A percentile compares a stretch with the other conserved stretches of the same genome.
Conservation (phyloP, 2,888 invertebrate species). For the Cosmorhoe ocellata region DNA sequence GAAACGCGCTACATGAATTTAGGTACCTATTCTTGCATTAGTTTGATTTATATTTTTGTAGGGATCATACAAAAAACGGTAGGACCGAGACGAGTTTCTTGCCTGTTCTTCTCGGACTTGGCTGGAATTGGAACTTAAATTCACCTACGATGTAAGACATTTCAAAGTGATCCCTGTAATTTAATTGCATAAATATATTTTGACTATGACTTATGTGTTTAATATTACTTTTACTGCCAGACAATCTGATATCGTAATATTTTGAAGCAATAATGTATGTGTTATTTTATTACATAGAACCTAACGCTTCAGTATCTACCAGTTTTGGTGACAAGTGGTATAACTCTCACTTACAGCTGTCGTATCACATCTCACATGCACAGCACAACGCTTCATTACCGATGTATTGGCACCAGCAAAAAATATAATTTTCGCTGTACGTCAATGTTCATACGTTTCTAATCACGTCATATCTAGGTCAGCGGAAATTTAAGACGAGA, state of each 20-base stretch:
- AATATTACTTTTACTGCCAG: background rate
- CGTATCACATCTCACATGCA: slow-evolving; percentile 69
- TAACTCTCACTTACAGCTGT: slow-evolving; percentile 80
- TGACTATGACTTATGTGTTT: background rate
- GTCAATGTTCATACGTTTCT: slow-evolving; percentile 69
- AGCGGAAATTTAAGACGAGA: slow-evolving; percentile 75
- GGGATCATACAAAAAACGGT: too few relatives aligned
- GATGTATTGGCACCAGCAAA: slow-evolving; percentile 74
- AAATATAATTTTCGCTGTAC: slow-evolving; percentile 74
- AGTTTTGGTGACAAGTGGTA: slow-evolving; percentile 77
- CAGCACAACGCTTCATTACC: slow-evolving; percentile 68
- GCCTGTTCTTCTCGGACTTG: too few relatives aligned
- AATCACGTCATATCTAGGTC: slow-evolving; percentile 78
- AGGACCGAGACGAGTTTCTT: too few relatives aligned
- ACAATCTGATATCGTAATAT: slow-evolving; percentile 8
- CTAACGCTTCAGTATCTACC: slow-evolving; percentile 57
- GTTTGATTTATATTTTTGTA: too few relatives aligned
- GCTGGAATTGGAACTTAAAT: too few relatives aligned
- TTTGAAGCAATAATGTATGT: slow-evolving; percentile 56
- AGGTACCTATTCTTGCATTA: too few relatives aligned
- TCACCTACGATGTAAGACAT: too few relatives aligned
- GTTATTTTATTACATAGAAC: slow-evolving; percentile 62
- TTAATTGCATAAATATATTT: too few relatives aligned
- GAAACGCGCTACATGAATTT: too few relatives aligned
- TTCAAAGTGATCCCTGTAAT: too few relatives aligned